Evolutionary conservation across 2,888 invertebrate species (phyloP).

Genomic region (Ochropleura leucogaster): DNA sequence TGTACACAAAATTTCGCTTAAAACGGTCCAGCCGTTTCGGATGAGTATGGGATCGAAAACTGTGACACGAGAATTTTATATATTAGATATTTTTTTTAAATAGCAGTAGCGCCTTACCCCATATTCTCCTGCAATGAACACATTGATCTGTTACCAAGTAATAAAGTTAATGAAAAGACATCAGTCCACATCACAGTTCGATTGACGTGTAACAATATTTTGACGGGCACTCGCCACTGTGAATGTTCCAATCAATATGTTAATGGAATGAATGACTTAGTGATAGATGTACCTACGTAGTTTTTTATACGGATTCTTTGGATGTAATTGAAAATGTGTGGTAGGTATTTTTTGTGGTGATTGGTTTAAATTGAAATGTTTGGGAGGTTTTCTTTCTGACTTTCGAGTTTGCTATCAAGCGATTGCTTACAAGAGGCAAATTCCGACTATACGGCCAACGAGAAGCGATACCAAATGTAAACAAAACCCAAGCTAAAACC

Average conservation of each 20-base stretch:
- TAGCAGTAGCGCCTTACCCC: background rate
- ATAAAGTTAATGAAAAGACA: constrained; percentile 4
- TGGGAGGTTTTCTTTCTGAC: background rate
- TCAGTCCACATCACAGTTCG: constrained; percentile 30
- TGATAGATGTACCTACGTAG: constrained; percentile 9
- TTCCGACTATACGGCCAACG: no score
- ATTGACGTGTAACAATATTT: constrained; percentile 53
- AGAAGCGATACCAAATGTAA: no score
- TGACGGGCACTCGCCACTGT: constrained; percentile 57
- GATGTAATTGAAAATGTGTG: constrained; percentile 48
- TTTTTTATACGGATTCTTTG: constrained; percentile 45
- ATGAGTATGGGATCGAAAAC: no score
- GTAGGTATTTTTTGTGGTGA: constrained; percentile 21
- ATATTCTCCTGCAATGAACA: background rate
- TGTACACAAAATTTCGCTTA: no score
- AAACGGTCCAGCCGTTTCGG: no score
- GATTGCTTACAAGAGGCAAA: background rate
- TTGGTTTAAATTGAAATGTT: constrained; percentile 30
- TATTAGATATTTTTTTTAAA: no score
- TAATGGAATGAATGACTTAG: constrained; percentile 65
- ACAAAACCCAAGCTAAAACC: no score
- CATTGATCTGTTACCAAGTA: constrained; percentile 1
- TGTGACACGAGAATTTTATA: no score
- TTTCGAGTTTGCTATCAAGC: background rate
- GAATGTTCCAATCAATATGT: constrained; percentile 74